Evolutionary conservation across 2,113 vertebrate genomes (phyloP), one percentile per base, ranked within the genome.

Genomic region (Rana temporaria): DNA sequence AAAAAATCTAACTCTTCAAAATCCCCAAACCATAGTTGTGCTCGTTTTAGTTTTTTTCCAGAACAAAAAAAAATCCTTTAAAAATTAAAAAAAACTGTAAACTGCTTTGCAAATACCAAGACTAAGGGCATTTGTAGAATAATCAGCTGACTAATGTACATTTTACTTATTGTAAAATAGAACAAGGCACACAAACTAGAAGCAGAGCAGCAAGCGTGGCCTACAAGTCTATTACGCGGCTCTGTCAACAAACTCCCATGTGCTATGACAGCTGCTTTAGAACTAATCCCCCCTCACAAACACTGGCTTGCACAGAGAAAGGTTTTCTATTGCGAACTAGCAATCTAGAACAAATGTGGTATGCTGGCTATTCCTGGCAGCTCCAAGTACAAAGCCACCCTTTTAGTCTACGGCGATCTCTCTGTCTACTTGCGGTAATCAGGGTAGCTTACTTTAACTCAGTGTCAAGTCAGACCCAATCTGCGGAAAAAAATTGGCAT

Each of bases 221-320:
- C 66, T 84, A 62, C 26, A 4, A 56, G 69, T 20, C 38, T 73
- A 80, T 34, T 84, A 64, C 70, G 73, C 18, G 22, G 18, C 81
- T 84, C 84, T 85, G 87, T 89, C 87, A 71, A 84, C 88, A 89
- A 84, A 85, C 76, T 84, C 87, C 48, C 69, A 52, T 52, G 17
- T 65, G 74, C 60, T 66, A 64, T 81, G 71, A 85, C 38, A 84
- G 72, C 56, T 82, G 70, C 76, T 85, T 82, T 63, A 32, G 55
- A 30, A 38, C 75, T 83, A 82, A 72, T 68, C 42, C 74, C 64
- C 18, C 38, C 42, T 65, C n/a, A 79, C 75, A 83, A 52, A 74
- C 53, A 38, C 24, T 60, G 19, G 63, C 62, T 65, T 79, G 59
- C 48, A 78, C 34, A 48, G 59, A 79, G 12, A 77, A 42, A 57